Percentiles rank a stretch among this genome's conserved stretches.
Evolutionary conservation across 1,140 invertebrate species (phyloP).

Genomic region (Helicoverpa zea): DNA sequence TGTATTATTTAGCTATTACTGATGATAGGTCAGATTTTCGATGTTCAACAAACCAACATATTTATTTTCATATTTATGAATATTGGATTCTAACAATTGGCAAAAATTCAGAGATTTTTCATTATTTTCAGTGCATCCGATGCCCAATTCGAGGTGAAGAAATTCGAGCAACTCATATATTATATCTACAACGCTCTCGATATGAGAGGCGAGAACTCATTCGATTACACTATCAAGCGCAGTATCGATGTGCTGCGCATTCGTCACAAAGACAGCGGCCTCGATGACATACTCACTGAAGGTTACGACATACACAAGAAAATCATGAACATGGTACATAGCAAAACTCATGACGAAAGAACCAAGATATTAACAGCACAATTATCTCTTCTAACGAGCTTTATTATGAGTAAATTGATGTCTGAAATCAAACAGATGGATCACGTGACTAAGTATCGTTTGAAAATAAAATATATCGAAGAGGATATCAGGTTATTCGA

Average conservation of each 20-base stretch:
- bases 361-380: slow-evolving; percentile 74
- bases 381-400: slow-evolving; percentile 82
- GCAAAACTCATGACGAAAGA: slow-evolving; percentile 48
- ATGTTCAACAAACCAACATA: neutral
- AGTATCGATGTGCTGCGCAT: slow-evolving; percentile 48
- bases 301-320: slow-evolving; percentile 59
- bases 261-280: slow-evolving; percentile 60
- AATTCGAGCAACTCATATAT: slow-evolving; percentile 68
- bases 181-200: slow-evolving; percentile 60
- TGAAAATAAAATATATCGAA: slow-evolving; percentile 89
- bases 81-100: neutral
- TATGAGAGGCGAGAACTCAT: slow-evolving; percentile 45
- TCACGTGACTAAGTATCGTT: slow-evolving; percentile 90
- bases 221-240: neutral
- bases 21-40: neutral
- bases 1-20: too few relatives aligned
- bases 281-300: slow-evolving; percentile 61
- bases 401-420: slow-evolving; percentile 78
- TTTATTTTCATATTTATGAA: too few relatives aligned
- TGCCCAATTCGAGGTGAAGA: slow-evolving; percentile 71
- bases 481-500: slow-evolving; percentile 88
- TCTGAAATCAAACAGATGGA: slow-evolving; percentile 88
- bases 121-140: slow-evolving; percentile 71
- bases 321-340: slow-evolving; percentile 29
- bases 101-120: neutral